Evolutionary conservation across 2,797 vertebrate genomes (phyloP), one percentile per base, ranked within the genome.

Genomic region (Pampus argenteus): DNA sequence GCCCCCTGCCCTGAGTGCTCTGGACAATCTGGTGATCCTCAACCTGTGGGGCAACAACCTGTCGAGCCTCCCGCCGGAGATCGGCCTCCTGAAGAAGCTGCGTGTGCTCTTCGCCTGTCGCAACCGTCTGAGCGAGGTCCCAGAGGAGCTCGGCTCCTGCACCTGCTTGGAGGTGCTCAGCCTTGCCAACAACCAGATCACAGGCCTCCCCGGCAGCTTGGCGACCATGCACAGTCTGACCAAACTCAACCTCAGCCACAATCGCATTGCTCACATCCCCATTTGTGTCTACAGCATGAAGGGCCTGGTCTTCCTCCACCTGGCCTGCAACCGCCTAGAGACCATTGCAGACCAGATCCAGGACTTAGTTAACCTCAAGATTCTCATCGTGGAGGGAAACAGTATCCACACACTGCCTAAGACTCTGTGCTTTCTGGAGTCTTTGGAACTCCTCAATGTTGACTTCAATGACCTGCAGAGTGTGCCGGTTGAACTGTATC

Each of bases 201-300:
- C 94, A 0, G 91, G 93, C 29, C 93, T 99, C 4, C 97, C 98
- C 0, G 82, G 89, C 67, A 94, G 93, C 85, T 83, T 97, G 68
- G 93, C 90, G 0, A 87, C 95, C 66, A 90, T 99, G 82, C 88
- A 84, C 9, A 94, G 72, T 5, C 86, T 99, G 59, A 93, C 90
- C 85, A 98, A 98, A 76, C 93, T 99, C 79, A 99, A 99, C 86
- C 94, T 98, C 10, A 98, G 97, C 88, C 95, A 97, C 91, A 99
- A 99, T 74, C 82, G 42, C 44, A 96, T 99, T 0, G 83, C 75
- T 1, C 96, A 97, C 86, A 96, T 99, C 85, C 97, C 97, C 0
- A 76, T 95, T 59, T 98, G 97, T 1, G 90, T 99, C 74, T 98
- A 97, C 0, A 88, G 93, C 0, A 92, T 98, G 91, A 96, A 92